Base-by-base conservation (phyloP, 2,113 vertebrate genomes). In the Nycticryphes semicollaris region DNA sequence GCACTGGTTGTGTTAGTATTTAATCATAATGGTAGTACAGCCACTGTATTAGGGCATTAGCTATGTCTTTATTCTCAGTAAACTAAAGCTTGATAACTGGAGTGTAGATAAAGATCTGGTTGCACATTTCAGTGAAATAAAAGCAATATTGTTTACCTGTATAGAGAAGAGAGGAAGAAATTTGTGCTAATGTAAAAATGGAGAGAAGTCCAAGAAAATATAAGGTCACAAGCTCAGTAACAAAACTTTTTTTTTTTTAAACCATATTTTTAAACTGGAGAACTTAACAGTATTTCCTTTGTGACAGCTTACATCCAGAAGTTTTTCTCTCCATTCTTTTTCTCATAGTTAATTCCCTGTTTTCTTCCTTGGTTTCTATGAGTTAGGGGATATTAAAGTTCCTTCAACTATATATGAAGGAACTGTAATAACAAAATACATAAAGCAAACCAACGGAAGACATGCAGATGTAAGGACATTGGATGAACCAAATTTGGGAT, bases 101-200 rank as follows among this genome's bases (percentile, higher is more conserved):
- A 63, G 43, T 51, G 43, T 8, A 56, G 95, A 60, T 90, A 76
- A 82, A 90, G 70, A 84, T 82, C 82, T 76, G 69, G 59, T 70
- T 91, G 25, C 47, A 19, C 30, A 45, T 92, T 96, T 95, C 75
- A 43, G 67, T 68, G 56, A 82, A 82, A 93, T 87, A 59, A 87
- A 87, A 68, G 53, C 62, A 70, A 13, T 91, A 13, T 21, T 91
- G 70, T 93, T 82, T 76, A 64, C 51, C 69, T 68, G 35, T 37
- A 19, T 39, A 78, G 48, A 60, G 74, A 75, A 77, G 35, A 68
- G 33, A 48, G 16, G 62, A 45, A 68, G 41, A 84, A 87, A 59
- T 41, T 22, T 78, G 13, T 70, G 19, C 48, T 68, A 8, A 63
- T 59, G 22, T 25, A 56, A 48, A 91, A 73, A 57, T 3, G 23